Percentiles rank a stretch among this genome's conserved stretches.
Evolutionary conservation across 1,140 invertebrate species (phyloP).

Genomic region (Dreissena rostriformis): DNA sequence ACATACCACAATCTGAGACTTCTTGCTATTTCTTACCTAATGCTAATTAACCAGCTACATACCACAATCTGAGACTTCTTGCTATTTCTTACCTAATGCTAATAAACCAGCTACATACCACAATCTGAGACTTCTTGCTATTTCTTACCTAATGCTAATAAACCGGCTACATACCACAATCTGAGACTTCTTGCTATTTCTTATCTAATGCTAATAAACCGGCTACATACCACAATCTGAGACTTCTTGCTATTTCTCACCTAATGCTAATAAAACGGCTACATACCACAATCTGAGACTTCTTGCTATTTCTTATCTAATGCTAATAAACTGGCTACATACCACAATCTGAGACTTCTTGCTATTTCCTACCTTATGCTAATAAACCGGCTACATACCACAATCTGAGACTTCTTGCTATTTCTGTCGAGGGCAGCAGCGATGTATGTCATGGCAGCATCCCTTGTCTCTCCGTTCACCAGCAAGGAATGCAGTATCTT

Average conservation of each 20-base stretch:
- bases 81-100: no score
- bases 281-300: conserved; percentile 88
- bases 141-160: neutral
- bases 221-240: no score
- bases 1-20: no score
- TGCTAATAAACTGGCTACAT: no score
- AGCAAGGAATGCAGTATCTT: conserved; percentile 92
- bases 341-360: no score
- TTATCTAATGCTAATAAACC: no score
- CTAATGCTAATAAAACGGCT: neutral
- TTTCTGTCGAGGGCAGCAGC: conserved; percentile 89
- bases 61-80: conserved; percentile 91
- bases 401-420: conserved; percentile 92
- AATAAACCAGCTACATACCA: no score
- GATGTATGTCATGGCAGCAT: conserved; percentile 90
- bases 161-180: conserved; percentile 82
- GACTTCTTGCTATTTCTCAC: no score
- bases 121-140: no score
- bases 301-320: conserved; percentile 91
- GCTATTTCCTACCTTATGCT: no score
- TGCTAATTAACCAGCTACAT: neutral
- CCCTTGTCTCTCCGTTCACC: conserved; percentile 89
- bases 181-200: conserved; percentile 94
- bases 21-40: no score
- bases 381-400: conserved; percentile 68